Evolutionary conservation across 2,797 vertebrate genomes (phyloP).

Genomic region (Acanthiza pusilla): DNA sequence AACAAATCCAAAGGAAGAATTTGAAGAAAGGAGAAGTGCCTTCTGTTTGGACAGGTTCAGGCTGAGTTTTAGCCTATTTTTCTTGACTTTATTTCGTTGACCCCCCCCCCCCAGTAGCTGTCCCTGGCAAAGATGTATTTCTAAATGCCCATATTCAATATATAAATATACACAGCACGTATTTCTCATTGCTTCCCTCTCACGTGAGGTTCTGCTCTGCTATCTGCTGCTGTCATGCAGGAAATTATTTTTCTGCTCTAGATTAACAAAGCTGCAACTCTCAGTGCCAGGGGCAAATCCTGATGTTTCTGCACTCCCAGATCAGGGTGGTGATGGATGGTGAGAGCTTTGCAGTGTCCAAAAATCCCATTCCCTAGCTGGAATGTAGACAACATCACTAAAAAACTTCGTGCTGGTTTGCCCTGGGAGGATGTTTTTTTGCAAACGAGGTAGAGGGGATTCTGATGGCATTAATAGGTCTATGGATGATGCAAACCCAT

Average conservation of each 20-base stretch:
- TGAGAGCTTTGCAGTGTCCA: not conserved
- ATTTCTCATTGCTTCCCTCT: not conserved
- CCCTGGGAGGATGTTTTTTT: not conserved
- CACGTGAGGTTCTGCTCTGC: not conserved
- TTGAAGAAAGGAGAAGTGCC: not conserved
- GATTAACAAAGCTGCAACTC: not conserved
- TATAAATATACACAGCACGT: not conserved
- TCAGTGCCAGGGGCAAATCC: not conserved
- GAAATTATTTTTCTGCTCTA: slow-evolving; percentile 26
- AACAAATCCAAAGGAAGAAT: not conserved
- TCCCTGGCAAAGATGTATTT: not conserved
- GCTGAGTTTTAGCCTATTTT: not conserved
- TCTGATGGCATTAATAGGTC: not conserved
- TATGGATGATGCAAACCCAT: not conserved
- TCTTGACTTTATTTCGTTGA: not conserved
- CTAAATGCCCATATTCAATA: not conserved
- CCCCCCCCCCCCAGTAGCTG: not conserved
- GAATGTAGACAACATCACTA: not conserved
- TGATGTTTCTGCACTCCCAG: not conserved
- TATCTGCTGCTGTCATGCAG: not conserved
- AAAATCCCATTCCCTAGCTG: not conserved
- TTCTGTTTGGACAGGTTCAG: not conserved
- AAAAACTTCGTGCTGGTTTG: not conserved
- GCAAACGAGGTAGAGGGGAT: not conserved
- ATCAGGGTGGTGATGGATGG: not conserved